Base-by-base conservation (phyloP, 1,140 invertebrate genomes). In the Drosophila tsacasi region DNA sequence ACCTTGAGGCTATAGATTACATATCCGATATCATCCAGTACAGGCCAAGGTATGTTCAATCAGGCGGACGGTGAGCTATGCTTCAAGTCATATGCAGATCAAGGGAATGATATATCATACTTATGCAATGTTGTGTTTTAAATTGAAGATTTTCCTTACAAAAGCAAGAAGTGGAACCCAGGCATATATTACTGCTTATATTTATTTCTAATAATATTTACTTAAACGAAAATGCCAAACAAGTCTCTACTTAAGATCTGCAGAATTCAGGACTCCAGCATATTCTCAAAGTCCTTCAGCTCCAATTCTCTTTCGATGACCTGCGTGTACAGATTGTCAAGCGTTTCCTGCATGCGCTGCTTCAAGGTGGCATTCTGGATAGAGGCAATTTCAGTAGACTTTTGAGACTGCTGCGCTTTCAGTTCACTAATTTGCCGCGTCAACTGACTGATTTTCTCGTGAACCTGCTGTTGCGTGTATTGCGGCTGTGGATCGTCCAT, bases 341-440 rank as follows among this genome's bases (percentile, higher is more conserved):
- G 93, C 54, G 96, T 96, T 69, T 96, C 95, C 91, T 97, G 96
- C 91, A 98, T 97, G 42, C 97, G 93, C 92, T 97, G 96, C 49
- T 96, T 94, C 1, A 98, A 91, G 27, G 97, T 96, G 61, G 96
- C 93, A 92, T 98, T 98, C 91, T 98, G 97, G 87, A 98, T 97
- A 39, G 96, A 96, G 8, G 96, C 95, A 80, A 98, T 96, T 93
- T 98, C 97, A 54, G 95, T 94, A 84, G 98, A 97, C 83, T 97
- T 97, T 78, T 96, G 95, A 46, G 95, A 94, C 69, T 96, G 94
- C 50, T 96, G 94, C 49, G 95, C 94, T 79, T 95, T 95, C 17
- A 98, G 92, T 62, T 97, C 96, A 23, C 95, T 94, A 32, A 98
- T 93, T 93, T 98, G 96, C 8, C 94, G 92, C 27, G 95, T 94